phyloP scores from a whole-genome alignment of 2,888 invertebrate genomes.

The Psylliodes chrysocephalus region DNA sequence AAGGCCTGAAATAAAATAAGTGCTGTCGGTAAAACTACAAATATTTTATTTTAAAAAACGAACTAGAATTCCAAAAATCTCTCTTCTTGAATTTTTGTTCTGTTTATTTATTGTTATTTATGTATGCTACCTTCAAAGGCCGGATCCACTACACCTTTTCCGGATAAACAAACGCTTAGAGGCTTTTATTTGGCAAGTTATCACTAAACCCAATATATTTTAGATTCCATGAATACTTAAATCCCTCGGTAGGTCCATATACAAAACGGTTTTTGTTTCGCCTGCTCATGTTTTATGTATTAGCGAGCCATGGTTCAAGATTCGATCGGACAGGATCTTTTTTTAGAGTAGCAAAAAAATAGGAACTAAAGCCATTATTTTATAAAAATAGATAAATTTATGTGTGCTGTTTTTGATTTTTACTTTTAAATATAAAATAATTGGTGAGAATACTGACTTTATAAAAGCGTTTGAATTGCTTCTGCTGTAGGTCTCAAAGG shows the following conservation, averaged over 20 bases:
- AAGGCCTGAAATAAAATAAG: no score
- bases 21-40: no score
- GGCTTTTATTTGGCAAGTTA: slow-evolving; percentile 2
- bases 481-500: no score
- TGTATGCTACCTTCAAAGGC: background rate
- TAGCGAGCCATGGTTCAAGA: background rate
- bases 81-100: no score
- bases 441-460: no score
- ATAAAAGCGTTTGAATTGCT: no score
- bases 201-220: background rate
- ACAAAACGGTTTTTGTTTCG: slow-evolving; percentile 1
- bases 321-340: background rate
- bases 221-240: slow-evolving; percentile 8
- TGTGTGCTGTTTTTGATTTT: no score
- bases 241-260: background rate
- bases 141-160: background rate
- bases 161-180: background rate
- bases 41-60: no score
- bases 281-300: slow-evolving; percentile 4
- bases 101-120: background rate
- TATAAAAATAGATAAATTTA: no score
- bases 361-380: no score
- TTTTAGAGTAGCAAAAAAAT: background rate
- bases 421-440: no score
- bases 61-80: no score